Evolutionary conservation across 30 jellyfish, hydroid and myxozoan species (phyloP).

Genomic region (Aurelia coerulea): DNA sequence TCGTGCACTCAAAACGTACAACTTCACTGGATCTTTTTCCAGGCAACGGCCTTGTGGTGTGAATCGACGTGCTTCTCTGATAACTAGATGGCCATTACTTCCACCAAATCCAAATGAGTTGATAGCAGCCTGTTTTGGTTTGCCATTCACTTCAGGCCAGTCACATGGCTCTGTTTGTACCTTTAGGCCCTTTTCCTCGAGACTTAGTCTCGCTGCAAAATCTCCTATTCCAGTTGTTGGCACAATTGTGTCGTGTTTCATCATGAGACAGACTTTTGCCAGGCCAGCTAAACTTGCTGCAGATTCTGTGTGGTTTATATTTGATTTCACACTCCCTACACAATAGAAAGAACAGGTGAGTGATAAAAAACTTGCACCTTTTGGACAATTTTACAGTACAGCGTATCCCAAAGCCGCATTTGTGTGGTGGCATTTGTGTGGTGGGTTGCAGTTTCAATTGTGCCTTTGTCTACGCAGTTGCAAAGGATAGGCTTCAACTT

Average conservation of each 20-base stretch:
- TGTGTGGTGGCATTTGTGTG: too few species aligned
- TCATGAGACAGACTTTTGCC: conserved; percentile 73
- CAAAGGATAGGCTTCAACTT: too few species aligned
- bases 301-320: conserved; percentile 79
- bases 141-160: conserved; percentile 37
- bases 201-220: conserved; percentile 45
- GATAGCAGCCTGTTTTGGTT: conserved; percentile 46
- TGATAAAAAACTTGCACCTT: too few species aligned
- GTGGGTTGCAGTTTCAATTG: too few species aligned
- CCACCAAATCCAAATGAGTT: conserved; percentile 80
- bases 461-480: too few species aligned
- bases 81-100: conserved; percentile 62
- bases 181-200: conserved; percentile 51
- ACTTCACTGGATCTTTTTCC: conserved; percentile 14
- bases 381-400: too few species aligned
- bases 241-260: conserved; percentile 22
- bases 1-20: conserved; percentile 54
- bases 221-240: conserved; percentile 64
- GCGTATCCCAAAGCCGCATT: too few species aligned
- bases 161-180: conserved; percentile 24
- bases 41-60: background rate
- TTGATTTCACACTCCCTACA: conserved; percentile 71
- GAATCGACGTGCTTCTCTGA: conserved; percentile 24
- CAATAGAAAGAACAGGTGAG: background rate
- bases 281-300: conserved; percentile 78